phyloP scores from a whole-genome alignment of 2,888 invertebrate genomes.

The Sinodicranocentrus sp. region DNA sequence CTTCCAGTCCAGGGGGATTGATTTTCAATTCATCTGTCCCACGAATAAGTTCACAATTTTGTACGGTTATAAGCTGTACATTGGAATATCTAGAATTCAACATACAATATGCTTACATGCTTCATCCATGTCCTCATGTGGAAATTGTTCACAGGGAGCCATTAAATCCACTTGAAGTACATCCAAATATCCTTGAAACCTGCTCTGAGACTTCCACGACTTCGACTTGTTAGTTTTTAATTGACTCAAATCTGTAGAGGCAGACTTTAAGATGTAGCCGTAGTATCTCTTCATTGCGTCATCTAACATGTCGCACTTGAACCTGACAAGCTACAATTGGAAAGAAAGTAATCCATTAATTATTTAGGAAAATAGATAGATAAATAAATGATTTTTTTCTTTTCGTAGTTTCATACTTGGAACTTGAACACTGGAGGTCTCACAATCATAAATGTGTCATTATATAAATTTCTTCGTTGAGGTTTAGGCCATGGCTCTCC shows the following conservation, averaged over 20 bases:
- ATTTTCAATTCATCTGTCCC: constrained; percentile 77
- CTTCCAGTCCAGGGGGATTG: constrained; percentile 77
- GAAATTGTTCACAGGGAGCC: constrained; percentile 83
- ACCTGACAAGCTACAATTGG: constrained; percentile 78
- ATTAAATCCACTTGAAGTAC: constrained; percentile 82
- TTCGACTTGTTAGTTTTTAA: constrained; percentile 9
- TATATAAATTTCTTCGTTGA: constrained; percentile 78
- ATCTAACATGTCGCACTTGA: constrained; percentile 82
- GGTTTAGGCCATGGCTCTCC: constrained; percentile 87
- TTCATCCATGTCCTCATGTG: constrained; percentile 87
- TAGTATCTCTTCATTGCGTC: constrained; percentile 81
- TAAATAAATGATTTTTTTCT: no score
- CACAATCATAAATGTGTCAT: constrained; percentile 79
- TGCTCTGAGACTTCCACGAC: constrained; percentile 69
- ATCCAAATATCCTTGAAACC: constrained; percentile 79
- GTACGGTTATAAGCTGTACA: neutral
- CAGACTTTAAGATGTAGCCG: constrained; percentile 78
- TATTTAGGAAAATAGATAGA: no score
- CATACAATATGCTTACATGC: constrained; percentile 82
- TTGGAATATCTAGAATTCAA: neutral
- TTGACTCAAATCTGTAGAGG: constrained; percentile 33
- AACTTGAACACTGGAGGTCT: constrained; percentile 79
- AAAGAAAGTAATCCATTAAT: no score
- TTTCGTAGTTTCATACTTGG: constrained; percentile 73
- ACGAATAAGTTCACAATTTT: neutral